Conservation (phyloP, 2,113 vertebrate species). For the Notarius quadriscutis region DNA sequence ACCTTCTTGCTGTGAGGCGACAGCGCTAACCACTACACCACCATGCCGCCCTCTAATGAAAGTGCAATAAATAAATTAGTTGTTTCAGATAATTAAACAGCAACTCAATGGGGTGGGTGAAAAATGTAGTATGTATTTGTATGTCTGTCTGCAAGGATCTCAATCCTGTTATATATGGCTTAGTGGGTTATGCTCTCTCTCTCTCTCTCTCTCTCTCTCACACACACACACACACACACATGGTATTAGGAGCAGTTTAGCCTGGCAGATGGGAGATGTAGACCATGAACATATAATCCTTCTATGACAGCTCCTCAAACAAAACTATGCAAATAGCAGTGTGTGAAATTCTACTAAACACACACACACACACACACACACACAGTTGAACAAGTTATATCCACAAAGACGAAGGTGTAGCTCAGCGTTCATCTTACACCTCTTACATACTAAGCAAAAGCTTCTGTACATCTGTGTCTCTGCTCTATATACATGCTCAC, state of each 20-base stretch:
- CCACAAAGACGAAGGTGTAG: slow-evolving; percentile 14
- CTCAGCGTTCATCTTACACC: slow-evolving; percentile 11
- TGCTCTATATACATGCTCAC: slow-evolving; percentile 35
- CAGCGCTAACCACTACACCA: too few relatives aligned
- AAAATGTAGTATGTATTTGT: too few relatives aligned
- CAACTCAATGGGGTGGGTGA: too few relatives aligned
- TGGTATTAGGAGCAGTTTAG: slow-evolving; percentile 27
- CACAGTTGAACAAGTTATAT: slow-evolving; percentile 39
- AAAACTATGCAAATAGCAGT: slow-evolving; percentile 9
- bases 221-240: not conserved
- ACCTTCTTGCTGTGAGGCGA: too few relatives aligned
- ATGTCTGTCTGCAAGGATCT: not conserved
- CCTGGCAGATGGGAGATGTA: slow-evolving; percentile 31
- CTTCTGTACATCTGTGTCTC: slow-evolving; percentile 56
- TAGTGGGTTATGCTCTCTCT: not conserved
- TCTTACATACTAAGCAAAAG: slow-evolving; percentile 1
- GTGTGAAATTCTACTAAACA: not conserved
- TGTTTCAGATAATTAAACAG: too few relatives aligned
- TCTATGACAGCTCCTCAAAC: slow-evolving; percentile 34
- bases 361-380: slow-evolving; percentile 21
- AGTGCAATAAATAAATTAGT: too few relatives aligned
- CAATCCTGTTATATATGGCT: not conserved
- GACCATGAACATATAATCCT: slow-evolving; percentile 33
- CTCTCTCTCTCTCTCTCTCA: not conserved
- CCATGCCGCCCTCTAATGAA: too few relatives aligned